Percentiles rank a stretch among this genome's conserved stretches.
These are phyloP conservation scores for Ptilorrhoa leucosticta DNA, from an alignment of 2,113 vertebrate genomes.

Conservation along the genomic window DNA sequence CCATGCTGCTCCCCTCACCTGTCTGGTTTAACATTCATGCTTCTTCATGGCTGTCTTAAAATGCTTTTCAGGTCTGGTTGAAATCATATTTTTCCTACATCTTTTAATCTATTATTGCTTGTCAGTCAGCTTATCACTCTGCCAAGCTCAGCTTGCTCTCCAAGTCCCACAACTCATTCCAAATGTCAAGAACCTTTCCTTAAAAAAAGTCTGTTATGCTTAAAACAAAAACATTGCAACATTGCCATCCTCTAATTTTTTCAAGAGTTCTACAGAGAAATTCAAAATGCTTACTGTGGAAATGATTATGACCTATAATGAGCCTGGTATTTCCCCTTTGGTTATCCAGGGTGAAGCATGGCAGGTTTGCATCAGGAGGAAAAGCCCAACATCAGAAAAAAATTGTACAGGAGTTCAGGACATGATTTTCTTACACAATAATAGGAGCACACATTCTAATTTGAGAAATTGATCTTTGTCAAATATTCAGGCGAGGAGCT, in stretches of 20 bases:
- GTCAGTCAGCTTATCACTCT: background rate
- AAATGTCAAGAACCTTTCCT: background rate
- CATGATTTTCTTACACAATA: background rate
- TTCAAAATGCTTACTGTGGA: background rate
- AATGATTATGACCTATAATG: background rate
- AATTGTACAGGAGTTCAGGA: background rate
- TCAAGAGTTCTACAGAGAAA: background rate
- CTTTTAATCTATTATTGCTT: background rate
- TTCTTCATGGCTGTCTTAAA: background rate
- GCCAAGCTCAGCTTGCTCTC: background rate
- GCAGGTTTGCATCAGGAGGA: background rate
- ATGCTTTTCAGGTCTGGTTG: background rate
- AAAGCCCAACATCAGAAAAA: background rate
- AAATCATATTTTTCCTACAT: background rate
- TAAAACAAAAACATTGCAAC: background rate
- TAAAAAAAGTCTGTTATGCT: background rate
- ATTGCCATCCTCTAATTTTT: background rate
- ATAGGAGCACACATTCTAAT: background rate
- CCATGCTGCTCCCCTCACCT: background rate
- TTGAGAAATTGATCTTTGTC: background rate
- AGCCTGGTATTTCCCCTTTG: background rate
- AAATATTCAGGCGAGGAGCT: background rate
- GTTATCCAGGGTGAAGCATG: rapidly evolving
- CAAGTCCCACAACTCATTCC: background rate
- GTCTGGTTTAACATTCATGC: background rate